Conservation (phyloP, 2,113 vertebrate species). For the Indicator maculatus region DNA sequence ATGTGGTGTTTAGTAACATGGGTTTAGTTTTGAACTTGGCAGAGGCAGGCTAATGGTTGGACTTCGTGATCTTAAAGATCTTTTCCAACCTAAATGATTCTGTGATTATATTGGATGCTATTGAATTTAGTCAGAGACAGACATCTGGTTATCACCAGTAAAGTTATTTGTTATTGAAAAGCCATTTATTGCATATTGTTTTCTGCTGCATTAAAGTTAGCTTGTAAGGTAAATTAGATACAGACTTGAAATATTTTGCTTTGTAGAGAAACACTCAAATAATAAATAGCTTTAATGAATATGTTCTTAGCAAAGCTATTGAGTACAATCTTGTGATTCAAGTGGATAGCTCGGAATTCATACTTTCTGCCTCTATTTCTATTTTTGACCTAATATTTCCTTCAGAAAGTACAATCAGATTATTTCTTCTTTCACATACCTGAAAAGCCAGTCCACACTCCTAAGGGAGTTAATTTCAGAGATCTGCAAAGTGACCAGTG, state of each 20-base stretch:
- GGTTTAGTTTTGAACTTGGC: neutral
- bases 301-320: neutral
- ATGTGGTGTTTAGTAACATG: no score
- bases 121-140: neutral
- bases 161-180: neutral
- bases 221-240: conserved; percentile 3
- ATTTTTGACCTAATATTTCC: neutral
- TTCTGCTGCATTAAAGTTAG: neutral
- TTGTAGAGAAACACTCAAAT: neutral
- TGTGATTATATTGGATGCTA: neutral
- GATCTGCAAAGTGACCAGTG: neutral
- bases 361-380: neutral
- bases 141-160: neutral
- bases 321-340: neutral
- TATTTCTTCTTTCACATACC: neutral
- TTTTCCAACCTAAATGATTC: neutral
- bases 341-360: neutral
- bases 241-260: neutral
- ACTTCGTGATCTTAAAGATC: neutral
- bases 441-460: neutral
- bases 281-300: neutral
- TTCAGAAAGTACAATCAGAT: neutral
- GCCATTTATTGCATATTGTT: neutral
- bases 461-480: neutral
- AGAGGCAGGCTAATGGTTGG: neutral